Evolutionary conservation across 2,888 invertebrate species (phyloP), one percentile per base, ranked within the genome.

Genomic region (Incurvaria masculella): DNA sequence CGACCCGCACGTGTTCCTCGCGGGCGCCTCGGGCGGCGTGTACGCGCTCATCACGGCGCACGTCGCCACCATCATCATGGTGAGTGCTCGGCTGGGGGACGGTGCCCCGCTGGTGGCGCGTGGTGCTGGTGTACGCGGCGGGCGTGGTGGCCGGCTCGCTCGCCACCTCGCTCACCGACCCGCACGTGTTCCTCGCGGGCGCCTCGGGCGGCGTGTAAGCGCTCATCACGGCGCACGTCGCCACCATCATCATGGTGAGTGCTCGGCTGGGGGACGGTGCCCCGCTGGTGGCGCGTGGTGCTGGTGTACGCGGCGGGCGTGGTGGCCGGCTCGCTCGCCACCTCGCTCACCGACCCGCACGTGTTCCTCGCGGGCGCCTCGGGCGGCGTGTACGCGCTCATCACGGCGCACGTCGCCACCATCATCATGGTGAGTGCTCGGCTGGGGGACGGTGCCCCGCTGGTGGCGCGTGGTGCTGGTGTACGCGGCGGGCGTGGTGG

Each of bases 201-300:
- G 97, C 97, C 8, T 94, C 94, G 23, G 97, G 96, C 1, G 97
- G 97, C 0, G 96, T 96, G 5, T 97, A 97, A 62, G 94, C 97
- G 1, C 69, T 97, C 11, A 90, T 97, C 43, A 89, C 95, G 0
- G 97, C 96, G 1, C 97, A 97, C 63, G 84, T 97, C 46, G 91
- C 96, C 2, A 93, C 93, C 33, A 91, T 97, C 49, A 84, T 95
- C 47, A 88, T 95, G 87, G 89, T 90, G n/a, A n/a, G n/a, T n/a
- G n/a, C n/a, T n/a, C n/a, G n/a, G n/a, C n/a, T n/a, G n/a, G 52
- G 98, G 99, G 73, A 88, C 98, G 86, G 97, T 97, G 1, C 97
- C 99, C 69, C 86, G 89, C 55, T 94, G 94, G 88, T 95, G 95
- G 94, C 81, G 97, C 44, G 90, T 98, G 5, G 76, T 89, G 0